Conservation (phyloP, 2,888 invertebrate genomes). For the Baronia brevicornis region DNA sequence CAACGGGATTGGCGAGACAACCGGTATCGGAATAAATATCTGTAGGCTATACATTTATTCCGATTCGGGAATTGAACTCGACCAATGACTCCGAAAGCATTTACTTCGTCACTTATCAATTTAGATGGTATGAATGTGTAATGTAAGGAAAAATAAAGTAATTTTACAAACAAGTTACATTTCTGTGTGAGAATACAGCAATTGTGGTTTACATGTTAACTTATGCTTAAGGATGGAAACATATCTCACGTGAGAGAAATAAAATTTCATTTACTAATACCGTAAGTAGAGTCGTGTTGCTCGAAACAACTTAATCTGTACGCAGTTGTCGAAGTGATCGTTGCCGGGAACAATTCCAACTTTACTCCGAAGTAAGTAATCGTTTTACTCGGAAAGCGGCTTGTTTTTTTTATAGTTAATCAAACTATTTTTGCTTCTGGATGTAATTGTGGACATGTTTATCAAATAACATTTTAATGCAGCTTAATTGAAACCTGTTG, state of each 20-base stretch:
- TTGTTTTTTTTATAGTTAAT: constrained; percentile 14
- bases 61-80: too few species aligned
- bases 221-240: too few species aligned
- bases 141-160: too few species aligned
- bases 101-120: too few species aligned
- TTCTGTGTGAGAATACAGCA: too few species aligned
- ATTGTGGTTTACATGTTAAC: too few species aligned
- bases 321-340: constrained; percentile 6
- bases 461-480: constrained; percentile 45
- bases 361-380: constrained; percentile 11
- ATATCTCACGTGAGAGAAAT: constrained; percentile 6
- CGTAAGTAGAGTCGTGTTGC: constrained; percentile 7
- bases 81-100: too few species aligned
- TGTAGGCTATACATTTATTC: too few species aligned
- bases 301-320: constrained; percentile 14
- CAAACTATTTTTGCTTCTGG: constrained; percentile 22
- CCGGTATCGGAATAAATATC: too few species aligned
- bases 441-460: constrained; percentile 41
- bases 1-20: too few species aligned
- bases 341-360: constrained; percentile 6
- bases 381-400: constrained; percentile 9
- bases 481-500: constrained; percentile 42
- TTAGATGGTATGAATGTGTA: too few species aligned
- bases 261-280: constrained; percentile 5
- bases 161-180: too few species aligned